Conservation (phyloP, 2,888 invertebrate genomes). For the Meteorus cinctellus region DNA sequence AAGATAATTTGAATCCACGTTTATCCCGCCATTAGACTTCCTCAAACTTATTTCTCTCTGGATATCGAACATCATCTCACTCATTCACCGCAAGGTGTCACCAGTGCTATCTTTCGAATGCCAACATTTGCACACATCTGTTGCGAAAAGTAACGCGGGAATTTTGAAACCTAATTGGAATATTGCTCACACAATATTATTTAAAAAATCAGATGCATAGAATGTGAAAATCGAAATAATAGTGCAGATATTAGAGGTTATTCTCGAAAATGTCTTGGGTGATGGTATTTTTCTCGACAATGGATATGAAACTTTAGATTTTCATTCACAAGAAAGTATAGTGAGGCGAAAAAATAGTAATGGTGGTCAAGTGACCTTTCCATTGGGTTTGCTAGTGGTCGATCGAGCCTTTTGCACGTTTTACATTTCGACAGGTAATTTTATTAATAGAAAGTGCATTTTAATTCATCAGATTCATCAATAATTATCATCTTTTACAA, state of each 20-base stretch:
- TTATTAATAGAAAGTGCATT: conserved; percentile 35
- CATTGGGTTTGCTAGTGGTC: conserved; percentile 44
- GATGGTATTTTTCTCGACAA: not conserved
- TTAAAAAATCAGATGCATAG: not conserved
- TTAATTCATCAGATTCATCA: conserved; percentile 9
- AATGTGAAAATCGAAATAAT: too few species aligned
- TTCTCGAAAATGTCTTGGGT: not conserved
- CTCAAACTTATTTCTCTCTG: too few species aligned
- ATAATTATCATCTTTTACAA: not conserved
- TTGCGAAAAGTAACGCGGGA: not conserved
- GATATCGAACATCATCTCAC: too few species aligned
- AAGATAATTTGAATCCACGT: too few species aligned
- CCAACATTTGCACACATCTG: not conserved
- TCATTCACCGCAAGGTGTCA: too few species aligned
- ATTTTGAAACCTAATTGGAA: not conserved
- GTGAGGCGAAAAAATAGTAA: not conserved
- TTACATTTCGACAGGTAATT: conserved; percentile 61
- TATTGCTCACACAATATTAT: not conserved
- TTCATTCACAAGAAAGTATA: not conserved
- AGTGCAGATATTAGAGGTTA: not conserved
- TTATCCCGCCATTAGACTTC: too few species aligned
- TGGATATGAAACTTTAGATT: not conserved
- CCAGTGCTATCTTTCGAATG: too few species aligned
- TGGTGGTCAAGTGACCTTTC: conserved; percentile 32
- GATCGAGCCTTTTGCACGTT: conserved; percentile 58